A percentile compares a stretch with the other conserved stretches of the same genome.
These are phyloP conservation scores for Grammomys dolichurus DNA, from an alignment of 2,113 vertebrate species.

Conservation along the genomic window DNA sequence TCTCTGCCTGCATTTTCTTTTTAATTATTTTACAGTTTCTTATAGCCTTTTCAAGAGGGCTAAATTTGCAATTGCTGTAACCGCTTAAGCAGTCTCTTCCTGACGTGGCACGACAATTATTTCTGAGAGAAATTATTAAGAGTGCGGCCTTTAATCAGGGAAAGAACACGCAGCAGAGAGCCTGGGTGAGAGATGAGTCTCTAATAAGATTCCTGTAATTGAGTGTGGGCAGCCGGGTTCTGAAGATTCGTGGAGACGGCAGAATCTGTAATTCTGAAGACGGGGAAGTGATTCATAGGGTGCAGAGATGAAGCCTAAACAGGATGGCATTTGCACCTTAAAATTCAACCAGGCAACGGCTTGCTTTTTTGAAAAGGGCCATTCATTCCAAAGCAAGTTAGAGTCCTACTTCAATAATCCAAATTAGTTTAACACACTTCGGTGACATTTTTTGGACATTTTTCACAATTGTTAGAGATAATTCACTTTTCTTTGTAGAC, in stretches of 20 bases:
- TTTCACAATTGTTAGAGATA: constrained; percentile 72
- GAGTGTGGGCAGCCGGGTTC: neutral
- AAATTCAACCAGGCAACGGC: neutral
- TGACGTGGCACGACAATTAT: neutral
- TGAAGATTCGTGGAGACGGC: neutral
- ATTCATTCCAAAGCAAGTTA: constrained; percentile 62
- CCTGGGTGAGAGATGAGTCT: neutral
- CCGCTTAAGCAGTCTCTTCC: constrained; percentile 28
- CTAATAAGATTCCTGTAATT: neutral
- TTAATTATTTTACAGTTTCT: constrained; percentile 59
- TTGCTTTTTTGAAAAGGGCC: constrained; percentile 35
- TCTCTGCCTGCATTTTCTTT: constrained; percentile 3
- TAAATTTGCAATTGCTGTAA: neutral
- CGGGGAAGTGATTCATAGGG: neutral
- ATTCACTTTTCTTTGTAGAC: constrained; percentile 68
- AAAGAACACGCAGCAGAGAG: neutral
- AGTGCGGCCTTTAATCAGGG: constrained; percentile 21
- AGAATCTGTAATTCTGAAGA: neutral
- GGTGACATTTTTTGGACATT: constrained; percentile 66
- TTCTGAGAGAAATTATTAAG: constrained; percentile 64
- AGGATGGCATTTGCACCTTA: neutral
- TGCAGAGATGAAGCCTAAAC: neutral
- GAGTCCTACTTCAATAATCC: constrained; percentile 56
- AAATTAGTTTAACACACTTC: constrained; percentile 73
- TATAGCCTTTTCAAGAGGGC: constrained; percentile 30